Conservation (phyloP, 2,797 vertebrate species). For the Poeciliopsis presidionis region DNA sequence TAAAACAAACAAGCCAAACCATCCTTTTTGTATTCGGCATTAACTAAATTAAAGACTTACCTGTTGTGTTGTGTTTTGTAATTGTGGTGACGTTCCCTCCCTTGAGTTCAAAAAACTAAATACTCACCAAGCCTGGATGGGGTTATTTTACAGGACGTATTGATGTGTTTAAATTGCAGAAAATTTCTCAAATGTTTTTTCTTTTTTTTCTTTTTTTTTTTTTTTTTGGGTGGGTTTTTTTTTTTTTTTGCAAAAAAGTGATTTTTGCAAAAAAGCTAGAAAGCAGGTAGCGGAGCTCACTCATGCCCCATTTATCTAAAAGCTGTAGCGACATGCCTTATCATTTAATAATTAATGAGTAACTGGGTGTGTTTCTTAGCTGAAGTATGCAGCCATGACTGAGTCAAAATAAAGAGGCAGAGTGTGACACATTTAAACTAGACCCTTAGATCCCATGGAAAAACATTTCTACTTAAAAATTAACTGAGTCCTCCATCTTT, state of each 20-base stretch:
- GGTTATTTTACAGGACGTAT: neutral
- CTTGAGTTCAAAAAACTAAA: neutral
- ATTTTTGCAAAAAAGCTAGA: neutral
- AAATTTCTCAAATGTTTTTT: neutral
- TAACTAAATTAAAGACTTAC: neutral
- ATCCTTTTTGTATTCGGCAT: neutral
- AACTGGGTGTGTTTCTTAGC: neutral
- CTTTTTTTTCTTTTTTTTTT: neutral
- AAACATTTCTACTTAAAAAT: conserved; percentile 34
- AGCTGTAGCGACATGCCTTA: neutral
- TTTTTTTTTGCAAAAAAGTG: neutral
- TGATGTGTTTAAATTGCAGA: neutral
- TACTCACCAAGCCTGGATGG: neutral
- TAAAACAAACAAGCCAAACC: neutral
- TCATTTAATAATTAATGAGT: neutral
- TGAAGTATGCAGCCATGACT: neutral
- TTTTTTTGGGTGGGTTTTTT: neutral
- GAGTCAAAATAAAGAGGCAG: neutral
- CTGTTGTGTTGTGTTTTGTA: neutral
- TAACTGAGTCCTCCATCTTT: conserved; percentile 27
- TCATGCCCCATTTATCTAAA: neutral
- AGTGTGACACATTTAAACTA: neutral
- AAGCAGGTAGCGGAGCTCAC: neutral
- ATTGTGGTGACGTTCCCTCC: neutral
- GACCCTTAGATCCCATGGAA: conserved; percentile 13